A percentile compares a stretch with the other conserved stretches of the same genome.
phyloP scores from a whole-genome alignment of 1,140 invertebrate species.

The Trichonephila clavata region DNA sequence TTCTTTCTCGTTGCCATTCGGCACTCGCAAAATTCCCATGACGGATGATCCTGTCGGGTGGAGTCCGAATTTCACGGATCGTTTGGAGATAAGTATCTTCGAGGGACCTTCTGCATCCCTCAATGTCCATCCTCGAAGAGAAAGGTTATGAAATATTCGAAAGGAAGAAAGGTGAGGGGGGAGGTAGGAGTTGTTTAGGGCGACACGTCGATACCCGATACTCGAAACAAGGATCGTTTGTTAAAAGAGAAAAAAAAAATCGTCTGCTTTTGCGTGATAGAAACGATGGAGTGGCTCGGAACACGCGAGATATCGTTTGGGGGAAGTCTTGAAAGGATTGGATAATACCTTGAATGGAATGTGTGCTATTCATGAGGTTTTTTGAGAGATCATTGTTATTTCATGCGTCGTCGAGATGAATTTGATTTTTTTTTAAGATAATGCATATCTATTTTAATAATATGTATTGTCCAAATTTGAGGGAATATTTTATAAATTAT shows the following conservation, averaged over 20 bases:
- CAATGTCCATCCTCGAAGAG: background rate
- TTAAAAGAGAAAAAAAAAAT: background rate
- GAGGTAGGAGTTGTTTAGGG: no score
- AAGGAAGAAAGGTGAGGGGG: constrained; percentile 20
- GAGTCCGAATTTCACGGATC: constrained; percentile 59
- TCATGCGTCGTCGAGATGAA: no score
- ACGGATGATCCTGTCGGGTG: constrained; percentile 56
- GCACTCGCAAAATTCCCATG: constrained; percentile 7
- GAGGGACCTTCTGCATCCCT: no score
- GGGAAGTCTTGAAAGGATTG: background rate
- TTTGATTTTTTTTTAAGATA: no score
- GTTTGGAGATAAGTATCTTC: constrained; percentile 19
- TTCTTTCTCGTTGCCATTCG: background rate
- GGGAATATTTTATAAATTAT: no score
- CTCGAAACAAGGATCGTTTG: background rate
- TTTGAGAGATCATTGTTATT: no score
- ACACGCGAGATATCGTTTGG: background rate
- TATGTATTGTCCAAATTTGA: no score
- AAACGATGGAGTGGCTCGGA: background rate
- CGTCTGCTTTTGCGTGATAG: background rate
- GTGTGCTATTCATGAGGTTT: no score
- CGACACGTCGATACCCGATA: background rate
- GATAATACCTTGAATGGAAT: no score
- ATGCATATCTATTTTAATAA: no score
- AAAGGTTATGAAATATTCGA: constrained; percentile 42